Conservation (phyloP, 2,113 vertebrate species). For the Empidonax alnorum region DNA sequence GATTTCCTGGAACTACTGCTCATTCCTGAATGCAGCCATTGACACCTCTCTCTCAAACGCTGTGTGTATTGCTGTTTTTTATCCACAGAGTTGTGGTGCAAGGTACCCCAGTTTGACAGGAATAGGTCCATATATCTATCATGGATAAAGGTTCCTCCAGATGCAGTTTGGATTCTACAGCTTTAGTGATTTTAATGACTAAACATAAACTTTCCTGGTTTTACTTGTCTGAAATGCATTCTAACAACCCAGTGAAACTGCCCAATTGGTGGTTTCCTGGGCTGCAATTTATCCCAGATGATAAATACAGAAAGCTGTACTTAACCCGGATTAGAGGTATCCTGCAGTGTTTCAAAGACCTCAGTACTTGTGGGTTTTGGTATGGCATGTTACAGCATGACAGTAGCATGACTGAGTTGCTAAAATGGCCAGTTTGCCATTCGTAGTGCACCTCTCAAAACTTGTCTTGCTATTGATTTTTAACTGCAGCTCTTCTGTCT, state of each 20-base stretch:
- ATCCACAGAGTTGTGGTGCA: background rate
- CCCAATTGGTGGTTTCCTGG: background rate
- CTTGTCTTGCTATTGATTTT: background rate
- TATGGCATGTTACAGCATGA: background rate
- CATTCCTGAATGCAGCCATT: background rate
- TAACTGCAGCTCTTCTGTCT: background rate
- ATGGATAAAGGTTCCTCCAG: background rate
- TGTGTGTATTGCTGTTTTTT: background rate
- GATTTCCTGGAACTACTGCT: background rate
- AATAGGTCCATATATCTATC: background rate
- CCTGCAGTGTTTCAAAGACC: slow-evolving; percentile 9
- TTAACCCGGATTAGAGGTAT: slow-evolving; percentile 10
- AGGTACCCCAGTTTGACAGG: background rate
- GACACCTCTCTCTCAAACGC: background rate
- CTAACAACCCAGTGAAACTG: background rate
- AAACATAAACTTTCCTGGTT: background rate
- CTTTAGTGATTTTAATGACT: background rate
- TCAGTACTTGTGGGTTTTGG: background rate
- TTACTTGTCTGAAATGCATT: background rate
- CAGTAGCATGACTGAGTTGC: background rate
- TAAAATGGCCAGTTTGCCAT: background rate
- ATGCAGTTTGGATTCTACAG: background rate
- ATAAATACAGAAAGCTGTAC: background rate
- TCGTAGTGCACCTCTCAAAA: background rate
- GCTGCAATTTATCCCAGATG: background rate